Percentiles rank a stretch among this genome's conserved stretches.
Conservation (phyloP, 2,888 invertebrate species). For the Norana najaformis region DNA sequence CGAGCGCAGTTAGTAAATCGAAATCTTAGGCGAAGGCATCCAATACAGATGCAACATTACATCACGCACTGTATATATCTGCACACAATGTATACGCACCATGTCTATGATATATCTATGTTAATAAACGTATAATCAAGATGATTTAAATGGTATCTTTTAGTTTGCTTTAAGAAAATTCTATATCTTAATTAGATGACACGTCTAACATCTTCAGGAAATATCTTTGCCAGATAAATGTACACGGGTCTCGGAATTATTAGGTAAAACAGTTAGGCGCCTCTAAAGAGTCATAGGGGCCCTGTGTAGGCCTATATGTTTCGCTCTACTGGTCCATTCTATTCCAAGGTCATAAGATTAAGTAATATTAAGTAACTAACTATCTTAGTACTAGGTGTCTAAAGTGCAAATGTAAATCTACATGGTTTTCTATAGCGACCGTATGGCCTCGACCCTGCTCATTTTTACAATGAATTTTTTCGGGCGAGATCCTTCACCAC, state of each 20-base stretch:
- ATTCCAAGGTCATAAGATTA: too few species aligned
- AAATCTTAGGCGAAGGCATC: background rate
- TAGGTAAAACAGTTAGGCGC: background rate
- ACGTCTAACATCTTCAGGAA: background rate
- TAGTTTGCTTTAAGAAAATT: background rate
- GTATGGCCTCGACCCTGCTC: too few species aligned
- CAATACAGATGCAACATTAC: background rate
- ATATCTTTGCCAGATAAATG: background rate
- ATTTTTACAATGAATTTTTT: too few species aligned
- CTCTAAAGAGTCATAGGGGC: background rate
- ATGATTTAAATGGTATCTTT: background rate
- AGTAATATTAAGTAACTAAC: too few species aligned
- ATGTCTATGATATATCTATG: background rate
- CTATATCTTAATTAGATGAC: background rate
- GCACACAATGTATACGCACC: background rate
- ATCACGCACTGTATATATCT: background rate
- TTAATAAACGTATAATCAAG: background rate
- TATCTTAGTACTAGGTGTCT: too few species aligned
- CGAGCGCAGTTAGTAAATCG: too few species aligned
- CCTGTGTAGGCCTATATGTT: too few species aligned
- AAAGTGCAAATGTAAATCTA: too few species aligned
- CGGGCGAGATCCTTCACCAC: too few species aligned
- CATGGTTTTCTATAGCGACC: too few species aligned
- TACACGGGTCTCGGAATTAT: too few species aligned
- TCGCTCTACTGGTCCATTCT: background rate